Percentiles rank a stretch among this genome's conserved stretches.
Evolutionary conservation across 92 coral and sea anemone species (phyloP).

Genomic region (Palythoa caribaeorum): DNA sequence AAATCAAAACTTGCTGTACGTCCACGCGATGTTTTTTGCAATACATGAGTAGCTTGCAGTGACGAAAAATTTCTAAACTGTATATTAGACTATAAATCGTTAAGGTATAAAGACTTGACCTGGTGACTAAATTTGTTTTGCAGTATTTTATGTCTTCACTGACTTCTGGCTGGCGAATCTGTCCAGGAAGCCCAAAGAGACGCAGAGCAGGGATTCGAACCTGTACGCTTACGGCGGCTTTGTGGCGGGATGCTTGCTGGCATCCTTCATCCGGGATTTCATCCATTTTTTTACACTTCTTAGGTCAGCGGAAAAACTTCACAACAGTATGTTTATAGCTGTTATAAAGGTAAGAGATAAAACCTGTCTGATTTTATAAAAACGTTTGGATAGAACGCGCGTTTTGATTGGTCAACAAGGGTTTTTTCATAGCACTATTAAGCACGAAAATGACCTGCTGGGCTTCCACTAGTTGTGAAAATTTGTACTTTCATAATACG

Average conservation of each 20-base stretch:
- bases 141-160: slow-evolving; percentile 14
- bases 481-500: no score
- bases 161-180: slow-evolving; percentile 31
- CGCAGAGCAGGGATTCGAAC: not conserved
- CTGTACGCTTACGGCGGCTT: slow-evolving; percentile 4
- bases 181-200: not conserved
- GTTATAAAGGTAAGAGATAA: slow-evolving; percentile 6
- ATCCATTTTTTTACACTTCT: slow-evolving; percentile 13
- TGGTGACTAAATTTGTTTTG: not conserved
- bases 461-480: no score
- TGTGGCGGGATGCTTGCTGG: slow-evolving; percentile 8
- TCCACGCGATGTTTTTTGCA: no score
- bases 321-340: slow-evolving; percentile 22
- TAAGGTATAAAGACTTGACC: not conserved
- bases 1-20: no score
- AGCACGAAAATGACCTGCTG: no score
- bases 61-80: no score
- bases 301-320: slow-evolving; percentile 33
- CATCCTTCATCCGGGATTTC: not conserved
- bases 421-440: no score
- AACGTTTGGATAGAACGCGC: no score
- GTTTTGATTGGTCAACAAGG: no score
- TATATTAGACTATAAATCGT: no score
- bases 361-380: no score
- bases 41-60: no score